Evolutionary conservation across 2,888 invertebrate genomes (phyloP).

Genomic region (Rutpela maculata): DNA sequence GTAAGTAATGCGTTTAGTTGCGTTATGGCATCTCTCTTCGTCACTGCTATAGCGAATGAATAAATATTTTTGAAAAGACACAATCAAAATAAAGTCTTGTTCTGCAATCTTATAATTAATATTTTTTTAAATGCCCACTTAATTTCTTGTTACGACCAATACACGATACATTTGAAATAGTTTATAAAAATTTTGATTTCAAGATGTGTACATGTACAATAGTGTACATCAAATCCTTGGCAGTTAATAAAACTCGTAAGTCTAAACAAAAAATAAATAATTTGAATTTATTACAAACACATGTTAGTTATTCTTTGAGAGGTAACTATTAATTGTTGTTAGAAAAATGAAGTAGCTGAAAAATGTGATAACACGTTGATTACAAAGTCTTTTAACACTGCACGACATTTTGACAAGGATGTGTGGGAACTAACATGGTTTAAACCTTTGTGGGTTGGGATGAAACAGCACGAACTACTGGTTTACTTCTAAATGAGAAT

Average conservation of each 20-base stretch:
- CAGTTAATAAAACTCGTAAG: not conserved
- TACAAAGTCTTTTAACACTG: slow-evolving; percentile 62
- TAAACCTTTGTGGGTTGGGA: slow-evolving; percentile 56
- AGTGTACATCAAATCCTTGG: not conserved
- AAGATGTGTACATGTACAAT: not conserved
- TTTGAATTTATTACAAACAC: slow-evolving; percentile 25
- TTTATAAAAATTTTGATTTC: not conserved
- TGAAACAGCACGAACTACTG: slow-evolving; percentile 57
- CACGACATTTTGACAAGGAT: slow-evolving; percentile 63
- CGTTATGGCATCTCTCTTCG: too few relatives aligned
- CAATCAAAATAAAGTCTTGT: too few relatives aligned
- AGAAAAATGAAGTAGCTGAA: slow-evolving; percentile 53
- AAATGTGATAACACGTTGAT: slow-evolving; percentile 60
- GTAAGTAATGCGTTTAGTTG: too few relatives aligned
- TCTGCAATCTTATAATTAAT: too few relatives aligned
- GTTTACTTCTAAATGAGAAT: slow-evolving; percentile 45
- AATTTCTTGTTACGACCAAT: too few relatives aligned
- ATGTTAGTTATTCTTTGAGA: not conserved
- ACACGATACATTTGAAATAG: not conserved
- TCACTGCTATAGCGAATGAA: too few relatives aligned
- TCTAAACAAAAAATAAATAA: slow-evolving; percentile 35
- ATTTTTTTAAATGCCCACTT: too few relatives aligned
- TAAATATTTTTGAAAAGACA: too few relatives aligned
- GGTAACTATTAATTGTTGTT: slow-evolving; percentile 24
- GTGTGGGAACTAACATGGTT: slow-evolving; percentile 62